Evolutionary conservation across 1,140 invertebrate genomes (phyloP).

Genomic region (Latrodectus geometricus): DNA sequence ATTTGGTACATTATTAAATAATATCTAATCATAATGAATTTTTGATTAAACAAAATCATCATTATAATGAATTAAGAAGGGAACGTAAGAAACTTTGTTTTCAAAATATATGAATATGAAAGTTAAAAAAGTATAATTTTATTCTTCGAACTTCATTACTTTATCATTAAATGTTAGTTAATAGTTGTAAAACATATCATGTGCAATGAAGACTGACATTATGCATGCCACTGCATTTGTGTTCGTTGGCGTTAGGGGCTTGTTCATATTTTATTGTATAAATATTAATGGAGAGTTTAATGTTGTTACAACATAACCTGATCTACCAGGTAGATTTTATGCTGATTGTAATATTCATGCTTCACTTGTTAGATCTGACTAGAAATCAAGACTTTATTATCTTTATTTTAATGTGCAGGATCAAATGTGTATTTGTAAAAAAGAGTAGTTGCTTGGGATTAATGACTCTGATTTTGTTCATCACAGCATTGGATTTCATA

Average conservation of each 20-base stretch:
- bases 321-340: constrained; percentile 57
- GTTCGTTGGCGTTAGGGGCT: constrained; percentile 42
- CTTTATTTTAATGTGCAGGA: constrained; percentile 21
- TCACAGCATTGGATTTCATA: not conserved
- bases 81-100: too few species aligned
- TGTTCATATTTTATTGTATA: constrained; percentile 22
- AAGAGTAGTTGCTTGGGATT: constrained; percentile 1
- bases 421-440: not conserved
- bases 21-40: too few species aligned
- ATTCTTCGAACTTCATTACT: too few species aligned
- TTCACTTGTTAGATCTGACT: constrained; percentile 58
- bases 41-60: too few species aligned
- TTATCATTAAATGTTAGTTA: too few species aligned
- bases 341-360: constrained; percentile 47
- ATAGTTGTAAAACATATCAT: not conserved
- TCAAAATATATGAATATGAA: too few species aligned
- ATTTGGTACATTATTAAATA: too few species aligned
- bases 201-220: not conserved
- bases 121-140: too few species aligned
- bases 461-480: not conserved
- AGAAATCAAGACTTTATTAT: constrained; percentile 7
- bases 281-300: constrained; percentile 55
- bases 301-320: constrained; percentile 41
- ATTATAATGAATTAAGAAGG: too few species aligned
- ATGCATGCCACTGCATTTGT: constrained; percentile 36